Base-by-base conservation (phyloP, 1,140 invertebrate genomes). In the Babylonia areolata region DNA sequence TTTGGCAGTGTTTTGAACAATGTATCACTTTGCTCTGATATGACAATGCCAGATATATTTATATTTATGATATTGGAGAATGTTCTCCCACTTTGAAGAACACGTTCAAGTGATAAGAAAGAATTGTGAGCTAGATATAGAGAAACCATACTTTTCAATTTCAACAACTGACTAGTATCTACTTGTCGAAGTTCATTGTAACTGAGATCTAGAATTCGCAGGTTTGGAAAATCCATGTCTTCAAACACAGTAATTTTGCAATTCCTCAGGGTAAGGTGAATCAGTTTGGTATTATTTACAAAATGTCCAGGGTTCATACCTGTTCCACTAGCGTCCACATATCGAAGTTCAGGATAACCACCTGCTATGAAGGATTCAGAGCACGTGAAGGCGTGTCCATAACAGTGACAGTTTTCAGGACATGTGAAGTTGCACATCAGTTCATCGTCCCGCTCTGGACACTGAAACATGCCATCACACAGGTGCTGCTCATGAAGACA, bases 381-480 rank as follows among this genome's bases (percentile, higher is more conserved):
- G 23, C 81, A 83, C 3, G 9, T 37, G 23, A 83, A 37, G 20
- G 69, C 81, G 17, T 35, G 35, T 12, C 81, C 81, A 20, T 71
- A 69, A 40, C 81, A 83, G 51, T 35, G n/a, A n/a, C 81, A 83
- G 69, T 1, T 69, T 15, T 39, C 54, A 40, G 81, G 81, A 83
- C 81, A 83, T 11, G 40, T 54, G n/a, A 39, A 39, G 17, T 69
- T 33, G n/a, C 77, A 79, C 54, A 64, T 35, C 81, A 83, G 54
- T 40, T 83, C 81, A 20, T 83, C 81, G 69, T 83, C 81, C 20
- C 33, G 15, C 35, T 33, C 9, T 40, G 81, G 81, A 79, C 86
- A 87, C 11, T 87, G 86, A 15, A 31, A 31, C 0, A 54, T 11
- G 12, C 69, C 81, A 58, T 87, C 86, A 51, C 86, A 87, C 39